A percentile compares a stretch with the other conserved stretches of the same genome.
Evolutionary conservation across 2,888 invertebrate species (phyloP).

Genomic region (Cantharis lateralis): DNA sequence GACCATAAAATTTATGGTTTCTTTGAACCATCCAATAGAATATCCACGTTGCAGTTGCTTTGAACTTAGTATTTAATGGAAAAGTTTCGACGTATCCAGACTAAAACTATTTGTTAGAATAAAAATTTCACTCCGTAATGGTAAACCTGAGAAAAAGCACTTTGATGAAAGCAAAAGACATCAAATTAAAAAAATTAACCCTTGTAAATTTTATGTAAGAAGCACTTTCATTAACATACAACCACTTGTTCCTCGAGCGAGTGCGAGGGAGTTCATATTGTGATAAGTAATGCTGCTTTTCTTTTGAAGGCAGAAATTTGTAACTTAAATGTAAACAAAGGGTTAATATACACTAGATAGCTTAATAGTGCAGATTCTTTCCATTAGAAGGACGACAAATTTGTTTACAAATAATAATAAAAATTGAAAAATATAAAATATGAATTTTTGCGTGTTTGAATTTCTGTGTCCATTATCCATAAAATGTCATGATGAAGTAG

Average conservation of each 20-base stretch:
- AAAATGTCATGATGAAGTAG: constrained; percentile 32
- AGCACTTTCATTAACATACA: not conserved
- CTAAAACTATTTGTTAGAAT: too few species aligned
- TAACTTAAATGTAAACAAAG: too few species aligned
- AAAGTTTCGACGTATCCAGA: too few species aligned
- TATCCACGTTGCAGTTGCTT: too few species aligned
- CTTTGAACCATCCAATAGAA: too few species aligned
- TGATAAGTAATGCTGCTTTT: not conserved
- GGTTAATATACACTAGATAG: too few species aligned
- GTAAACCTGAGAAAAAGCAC: not conserved
- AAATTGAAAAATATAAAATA: constrained; percentile 6
- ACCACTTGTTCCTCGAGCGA: not conserved
- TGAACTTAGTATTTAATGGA: too few species aligned
- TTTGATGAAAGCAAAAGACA: not conserved
- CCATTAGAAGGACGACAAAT: not conserved
- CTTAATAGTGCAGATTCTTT: not conserved
- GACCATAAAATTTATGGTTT: too few species aligned
- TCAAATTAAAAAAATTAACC: not conserved
- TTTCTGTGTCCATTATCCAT: constrained; percentile 32
- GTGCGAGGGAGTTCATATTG: not conserved
- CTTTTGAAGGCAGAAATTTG: too few species aligned
- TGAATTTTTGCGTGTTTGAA: constrained; percentile 25
- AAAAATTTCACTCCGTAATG: too few species aligned
- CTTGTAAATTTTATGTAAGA: not conserved
- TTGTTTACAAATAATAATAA: not conserved